A percentile compares a stretch with the other conserved stretches of the same genome.
phyloP scores from a whole-genome alignment of 2,113 vertebrate species.

The Rhagologus leucostigma region DNA sequence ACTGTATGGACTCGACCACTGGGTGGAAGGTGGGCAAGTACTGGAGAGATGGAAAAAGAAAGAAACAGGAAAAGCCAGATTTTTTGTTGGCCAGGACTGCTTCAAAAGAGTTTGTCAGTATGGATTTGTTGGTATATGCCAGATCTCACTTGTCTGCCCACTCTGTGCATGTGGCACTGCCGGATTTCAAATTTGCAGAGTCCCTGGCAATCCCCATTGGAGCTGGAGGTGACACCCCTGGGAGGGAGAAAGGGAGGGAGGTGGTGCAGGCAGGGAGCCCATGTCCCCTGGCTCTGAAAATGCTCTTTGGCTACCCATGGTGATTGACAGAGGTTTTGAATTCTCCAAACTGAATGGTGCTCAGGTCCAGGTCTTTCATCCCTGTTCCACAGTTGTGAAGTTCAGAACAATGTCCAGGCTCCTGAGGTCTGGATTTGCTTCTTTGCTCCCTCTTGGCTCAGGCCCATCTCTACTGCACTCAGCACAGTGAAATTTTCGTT shows the following conservation, averaged over 20 bases:
- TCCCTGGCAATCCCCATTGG: background rate
- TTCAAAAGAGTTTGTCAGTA: background rate
- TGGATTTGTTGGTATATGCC: background rate
- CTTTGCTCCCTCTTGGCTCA: background rate
- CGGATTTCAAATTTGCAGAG: background rate
- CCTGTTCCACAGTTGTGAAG: background rate
- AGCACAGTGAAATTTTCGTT: background rate
- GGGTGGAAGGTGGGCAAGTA: background rate
- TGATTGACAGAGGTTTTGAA: background rate
- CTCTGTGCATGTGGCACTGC: background rate
- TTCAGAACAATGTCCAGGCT: background rate
- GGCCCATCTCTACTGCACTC: background rate
- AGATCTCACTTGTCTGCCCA: background rate
- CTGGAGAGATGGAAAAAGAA: background rate
- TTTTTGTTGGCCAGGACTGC: background rate
- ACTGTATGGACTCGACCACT: accelerated
- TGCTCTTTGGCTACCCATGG: background rate
- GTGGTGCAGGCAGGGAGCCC: accelerated
- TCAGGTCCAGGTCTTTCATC: background rate
- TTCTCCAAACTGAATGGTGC: background rate
- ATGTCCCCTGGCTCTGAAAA: background rate
- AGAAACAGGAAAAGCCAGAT: background rate
- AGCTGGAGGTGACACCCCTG: background rate
- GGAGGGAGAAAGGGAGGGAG: background rate
- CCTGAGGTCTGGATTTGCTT: background rate